A percentile compares a stretch with the other conserved stretches of the same genome.
Evolutionary conservation across 2,888 invertebrate species (phyloP).

Genomic region (Scaptodrosophila latifasciaeformis): DNA sequence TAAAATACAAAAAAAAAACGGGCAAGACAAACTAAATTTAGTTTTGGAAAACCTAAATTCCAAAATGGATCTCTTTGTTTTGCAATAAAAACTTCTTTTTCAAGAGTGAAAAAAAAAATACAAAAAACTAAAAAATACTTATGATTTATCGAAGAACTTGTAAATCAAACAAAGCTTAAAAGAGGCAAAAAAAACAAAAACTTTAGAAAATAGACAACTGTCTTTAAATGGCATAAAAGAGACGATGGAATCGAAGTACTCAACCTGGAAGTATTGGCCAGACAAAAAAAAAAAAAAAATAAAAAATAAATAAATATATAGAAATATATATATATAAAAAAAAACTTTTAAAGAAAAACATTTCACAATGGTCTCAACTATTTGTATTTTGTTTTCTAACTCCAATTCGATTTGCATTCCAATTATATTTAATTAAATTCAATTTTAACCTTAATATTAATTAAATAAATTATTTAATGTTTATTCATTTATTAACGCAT

Average conservation of each 20-base stretch:
- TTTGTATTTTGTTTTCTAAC: conserved; percentile 33
- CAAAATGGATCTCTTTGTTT: no score
- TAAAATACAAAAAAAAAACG: conserved; percentile 6
- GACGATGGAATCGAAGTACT: background rate
- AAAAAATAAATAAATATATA: background rate
- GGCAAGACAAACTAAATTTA: conserved; percentile 6
- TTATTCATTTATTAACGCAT: conserved; percentile 58
- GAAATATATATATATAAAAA: conserved; percentile 12
- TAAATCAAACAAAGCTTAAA: conserved; percentile 53
- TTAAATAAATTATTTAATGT: conserved; percentile 61
- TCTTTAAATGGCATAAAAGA: conserved; percentile 47
- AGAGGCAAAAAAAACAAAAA: conserved; percentile 44
- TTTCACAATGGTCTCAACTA: conserved; percentile 8
- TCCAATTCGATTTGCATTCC: conserved; percentile 41
- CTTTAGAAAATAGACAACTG: conserved; percentile 40
- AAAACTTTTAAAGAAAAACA: no score
- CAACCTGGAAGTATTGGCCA: background rate
- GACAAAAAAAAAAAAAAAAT: background rate
- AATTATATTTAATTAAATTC: conserved; percentile 52
- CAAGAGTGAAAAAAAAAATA: no score
- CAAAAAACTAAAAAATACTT: no score
- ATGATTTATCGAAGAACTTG: conserved; percentile 33
- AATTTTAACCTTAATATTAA: conserved; percentile 55
- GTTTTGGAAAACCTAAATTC: background rate
- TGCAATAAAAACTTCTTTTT: no score